These are phyloP conservation scores for Eilema depressum DNA, from an alignment of 2,888 invertebrate genomes.

Conservation along the genomic window DNA sequence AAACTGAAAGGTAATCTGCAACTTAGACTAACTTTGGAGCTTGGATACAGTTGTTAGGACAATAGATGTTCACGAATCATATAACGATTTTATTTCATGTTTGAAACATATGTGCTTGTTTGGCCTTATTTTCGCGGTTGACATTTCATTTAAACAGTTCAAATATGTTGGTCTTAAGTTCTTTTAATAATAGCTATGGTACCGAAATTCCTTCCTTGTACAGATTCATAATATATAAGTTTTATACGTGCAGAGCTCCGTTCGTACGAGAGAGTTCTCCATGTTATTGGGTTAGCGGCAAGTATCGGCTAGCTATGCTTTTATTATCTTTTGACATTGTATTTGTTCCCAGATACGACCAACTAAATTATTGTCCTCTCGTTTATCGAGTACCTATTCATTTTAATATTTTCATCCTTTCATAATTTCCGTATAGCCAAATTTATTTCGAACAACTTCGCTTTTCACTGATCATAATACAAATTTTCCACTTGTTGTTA, in stretches of 20 bases:
- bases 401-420: constrained; percentile 55
- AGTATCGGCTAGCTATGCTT: constrained; percentile 64
- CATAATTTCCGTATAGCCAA: constrained; percentile 41
- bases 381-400: constrained; percentile 57
- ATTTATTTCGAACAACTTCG: constrained; percentile 54
- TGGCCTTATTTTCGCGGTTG: constrained; percentile 52
- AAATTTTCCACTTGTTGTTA: constrained; percentile 36
- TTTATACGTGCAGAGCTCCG: constrained; percentile 63
- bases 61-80: constrained; percentile 42
- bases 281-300: constrained; percentile 66
- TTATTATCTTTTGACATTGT: constrained; percentile 75
- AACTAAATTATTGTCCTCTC: constrained; percentile 68
- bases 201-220: constrained; percentile 66
- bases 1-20: constrained; percentile 60
- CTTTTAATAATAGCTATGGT: constrained; percentile 64
- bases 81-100: constrained; percentile 21
- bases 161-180: constrained; percentile 60
- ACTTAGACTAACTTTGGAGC: constrained; percentile 59
- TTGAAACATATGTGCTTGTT: constrained; percentile 48
- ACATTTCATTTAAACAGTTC: constrained; percentile 62
- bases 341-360: constrained; percentile 68
- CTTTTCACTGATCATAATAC: constrained; percentile 51
- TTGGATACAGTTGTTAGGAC: constrained; percentile 43
- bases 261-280: constrained; percentile 9
- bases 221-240: constrained; percentile 62